Percentiles rank a stretch among this genome's conserved stretches.
These are phyloP conservation scores for Pungitius pungitius DNA, from an alignment of 2,113 vertebrate genomes.

Conservation along the genomic window DNA sequence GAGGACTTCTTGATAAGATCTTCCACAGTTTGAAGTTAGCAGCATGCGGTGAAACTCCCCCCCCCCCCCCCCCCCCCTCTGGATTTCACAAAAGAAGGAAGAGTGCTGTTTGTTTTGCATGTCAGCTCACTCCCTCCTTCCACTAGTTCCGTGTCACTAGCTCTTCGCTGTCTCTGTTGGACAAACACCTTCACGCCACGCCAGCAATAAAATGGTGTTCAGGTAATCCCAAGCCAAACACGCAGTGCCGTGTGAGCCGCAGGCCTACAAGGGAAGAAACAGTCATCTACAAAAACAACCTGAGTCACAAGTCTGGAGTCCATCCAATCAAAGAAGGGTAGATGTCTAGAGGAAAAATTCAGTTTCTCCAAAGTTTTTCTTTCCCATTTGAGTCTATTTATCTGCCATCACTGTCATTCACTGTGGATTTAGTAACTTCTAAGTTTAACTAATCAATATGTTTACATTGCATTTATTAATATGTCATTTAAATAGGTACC, in stretches of 20 bases:
- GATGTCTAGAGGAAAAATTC: slow-evolving; percentile 4
- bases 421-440: background rate
- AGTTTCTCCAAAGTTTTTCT: background rate
- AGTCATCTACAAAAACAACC: slow-evolving; percentile 42
- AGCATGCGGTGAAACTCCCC: slow-evolving; percentile 13
- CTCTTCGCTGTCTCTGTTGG: slow-evolving; percentile 38
- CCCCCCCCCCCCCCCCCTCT: slow-evolving; percentile 11
- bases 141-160: slow-evolving; percentile 59
- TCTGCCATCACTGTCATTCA: background rate
- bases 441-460: background rate
- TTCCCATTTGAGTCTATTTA: background rate
- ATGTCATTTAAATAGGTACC: background rate
- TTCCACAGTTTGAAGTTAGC: slow-evolving; percentile 10
- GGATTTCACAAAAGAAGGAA: slow-evolving; percentile 62
- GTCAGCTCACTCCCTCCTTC: slow-evolving; percentile 58
- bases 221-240: slow-evolving; percentile 59
- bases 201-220: slow-evolving; percentile 34
- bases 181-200: slow-evolving; percentile 39
- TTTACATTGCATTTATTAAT: background rate
- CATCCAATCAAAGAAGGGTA: background rate
- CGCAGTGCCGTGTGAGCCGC: slow-evolving; percentile 10
- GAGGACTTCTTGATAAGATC: background rate
- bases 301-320: slow-evolving; percentile 33
- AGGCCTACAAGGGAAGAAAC: slow-evolving; percentile 37
- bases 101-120: slow-evolving; percentile 62